Conservation (phyloP, 23 tunicate species). For the Corella eumyota region DNA sequence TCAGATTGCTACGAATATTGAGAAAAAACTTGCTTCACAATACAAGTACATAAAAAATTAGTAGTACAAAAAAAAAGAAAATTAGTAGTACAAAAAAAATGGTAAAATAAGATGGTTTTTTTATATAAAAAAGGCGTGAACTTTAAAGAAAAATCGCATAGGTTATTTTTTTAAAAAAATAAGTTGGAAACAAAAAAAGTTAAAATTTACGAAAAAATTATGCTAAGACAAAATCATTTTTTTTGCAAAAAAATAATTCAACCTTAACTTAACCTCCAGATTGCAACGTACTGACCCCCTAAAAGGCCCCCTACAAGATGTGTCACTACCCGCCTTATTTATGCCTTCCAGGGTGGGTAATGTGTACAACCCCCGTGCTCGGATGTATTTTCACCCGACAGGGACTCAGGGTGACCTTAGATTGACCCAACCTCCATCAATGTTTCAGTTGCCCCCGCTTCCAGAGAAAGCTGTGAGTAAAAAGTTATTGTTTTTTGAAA, state of each 20-base stretch:
- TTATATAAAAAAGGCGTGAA: too few relatives aligned
- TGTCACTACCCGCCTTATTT: conserved; percentile 81
- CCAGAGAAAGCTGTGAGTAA: conserved; percentile 92
- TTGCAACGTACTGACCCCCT: conserved; percentile 51
- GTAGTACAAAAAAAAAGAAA: too few relatives aligned
- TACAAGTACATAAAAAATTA: conserved; percentile 71
- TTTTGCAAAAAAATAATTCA: too few relatives aligned
- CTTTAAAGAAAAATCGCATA: too few relatives aligned
- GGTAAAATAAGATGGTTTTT: too few relatives aligned
- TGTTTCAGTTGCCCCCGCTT: conserved; percentile 84
- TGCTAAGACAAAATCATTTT: too few relatives aligned
- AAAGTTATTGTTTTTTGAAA: conserved; percentile 36
- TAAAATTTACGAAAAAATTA: too few relatives aligned
- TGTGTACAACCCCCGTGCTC: conserved; percentile 84
- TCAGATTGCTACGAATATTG: conserved; percentile 72
- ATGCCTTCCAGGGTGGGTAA: conserved; percentile 84
- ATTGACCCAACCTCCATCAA: conserved; percentile 89
- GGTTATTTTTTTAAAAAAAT: too few relatives aligned
- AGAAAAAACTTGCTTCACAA: conserved; percentile 90
- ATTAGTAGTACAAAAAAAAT: too few relatives aligned
- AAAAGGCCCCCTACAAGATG: conserved; percentile 56
- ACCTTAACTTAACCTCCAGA: conserved; percentile 23
- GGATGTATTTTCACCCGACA: conserved; percentile 68
- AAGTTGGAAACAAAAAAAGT: too few relatives aligned
- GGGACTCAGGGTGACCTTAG: conserved; percentile 63